Evolutionary conservation across 2,888 invertebrate species (phyloP).

Genomic region (Himalopsyche anomala): DNA sequence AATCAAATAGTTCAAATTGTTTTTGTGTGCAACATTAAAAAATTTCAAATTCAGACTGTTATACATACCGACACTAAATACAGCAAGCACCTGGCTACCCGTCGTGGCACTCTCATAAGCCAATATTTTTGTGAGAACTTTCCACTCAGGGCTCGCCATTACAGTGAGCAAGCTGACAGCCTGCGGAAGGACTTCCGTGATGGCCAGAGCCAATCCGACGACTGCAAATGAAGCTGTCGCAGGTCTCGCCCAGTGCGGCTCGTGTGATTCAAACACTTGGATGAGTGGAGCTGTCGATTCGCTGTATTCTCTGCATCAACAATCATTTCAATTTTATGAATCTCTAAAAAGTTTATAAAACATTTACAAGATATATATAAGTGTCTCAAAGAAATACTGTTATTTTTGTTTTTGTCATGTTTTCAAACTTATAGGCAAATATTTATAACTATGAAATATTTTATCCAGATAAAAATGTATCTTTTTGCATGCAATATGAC

Average conservation of each 20-base stretch:
- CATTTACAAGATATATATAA: too few relatives aligned
- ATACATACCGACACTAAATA: conserved; percentile 77
- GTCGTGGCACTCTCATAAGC: conserved; percentile 79
- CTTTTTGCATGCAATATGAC: too few relatives aligned
- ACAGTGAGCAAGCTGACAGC: conserved; percentile 77
- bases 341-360: too few relatives aligned
- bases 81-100: conserved; percentile 80
- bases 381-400: too few relatives aligned
- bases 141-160: conserved; percentile 80
- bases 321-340: not conserved
- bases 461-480: too few relatives aligned
- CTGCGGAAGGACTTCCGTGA: conserved; percentile 79
- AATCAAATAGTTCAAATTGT: too few relatives aligned
- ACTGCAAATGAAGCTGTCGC: conserved; percentile 79
- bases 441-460: too few relatives aligned
- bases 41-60: too few relatives aligned
- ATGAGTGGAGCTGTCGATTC: conserved; percentile 79
- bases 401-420: too few relatives aligned
- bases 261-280: conserved; percentile 78
- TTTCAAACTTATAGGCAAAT: too few relatives aligned
- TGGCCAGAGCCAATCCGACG: conserved; percentile 78
- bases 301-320: conserved; percentile 73
- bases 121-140: conserved; percentile 79
- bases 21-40: too few relatives aligned
- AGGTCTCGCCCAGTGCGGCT: conserved; percentile 79